These are phyloP conservation scores for Engraulis encrasicolus DNA, from an alignment of 2,113 vertebrate species.

Conservation along the genomic window DNA sequence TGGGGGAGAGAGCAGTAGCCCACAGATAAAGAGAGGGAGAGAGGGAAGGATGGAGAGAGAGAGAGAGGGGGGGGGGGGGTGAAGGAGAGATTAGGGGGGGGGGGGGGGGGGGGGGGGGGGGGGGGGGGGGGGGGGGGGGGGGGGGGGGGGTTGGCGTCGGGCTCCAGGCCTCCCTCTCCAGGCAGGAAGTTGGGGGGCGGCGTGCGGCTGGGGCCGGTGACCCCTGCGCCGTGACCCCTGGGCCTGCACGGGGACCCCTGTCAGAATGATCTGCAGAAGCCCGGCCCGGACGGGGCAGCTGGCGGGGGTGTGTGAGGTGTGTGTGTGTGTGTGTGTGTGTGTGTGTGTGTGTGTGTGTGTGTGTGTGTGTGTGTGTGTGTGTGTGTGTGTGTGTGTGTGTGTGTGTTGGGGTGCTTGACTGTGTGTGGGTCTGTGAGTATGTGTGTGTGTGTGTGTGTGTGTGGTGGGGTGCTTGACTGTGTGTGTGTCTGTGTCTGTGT, in stretches of 20 bases:
- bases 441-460: not conserved
- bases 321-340: not conserved
- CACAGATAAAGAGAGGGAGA: slow-evolving; percentile 51
- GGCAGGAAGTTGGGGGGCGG: slow-evolving; percentile 85
- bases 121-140: no score
- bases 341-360: not conserved
- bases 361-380: not conserved
- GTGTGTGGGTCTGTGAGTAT: no score
- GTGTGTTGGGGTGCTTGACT: no score
- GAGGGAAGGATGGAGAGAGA: no score
- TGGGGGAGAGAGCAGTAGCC: no score
- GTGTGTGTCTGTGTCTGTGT: not conserved
- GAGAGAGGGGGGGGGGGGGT: no score
- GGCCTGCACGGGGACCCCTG: slow-evolving; percentile 43
- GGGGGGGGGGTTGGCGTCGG: no score
- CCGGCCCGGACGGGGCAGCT: not conserved
- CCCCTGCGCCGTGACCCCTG: slow-evolving; percentile 77
- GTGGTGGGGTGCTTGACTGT: not conserved
- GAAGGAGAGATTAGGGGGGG: slow-evolving; percentile 49
- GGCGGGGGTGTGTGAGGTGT: not conserved
- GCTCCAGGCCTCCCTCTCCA: slow-evolving; percentile 61
- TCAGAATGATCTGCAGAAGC: slow-evolving; percentile 24
- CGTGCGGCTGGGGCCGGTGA: slow-evolving; percentile 75
- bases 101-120: no score
- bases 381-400: not conserved